These are phyloP conservation scores for Aleiodes testaceus DNA, from an alignment of 2,888 invertebrate genomes.

Conservation along the genomic window DNA sequence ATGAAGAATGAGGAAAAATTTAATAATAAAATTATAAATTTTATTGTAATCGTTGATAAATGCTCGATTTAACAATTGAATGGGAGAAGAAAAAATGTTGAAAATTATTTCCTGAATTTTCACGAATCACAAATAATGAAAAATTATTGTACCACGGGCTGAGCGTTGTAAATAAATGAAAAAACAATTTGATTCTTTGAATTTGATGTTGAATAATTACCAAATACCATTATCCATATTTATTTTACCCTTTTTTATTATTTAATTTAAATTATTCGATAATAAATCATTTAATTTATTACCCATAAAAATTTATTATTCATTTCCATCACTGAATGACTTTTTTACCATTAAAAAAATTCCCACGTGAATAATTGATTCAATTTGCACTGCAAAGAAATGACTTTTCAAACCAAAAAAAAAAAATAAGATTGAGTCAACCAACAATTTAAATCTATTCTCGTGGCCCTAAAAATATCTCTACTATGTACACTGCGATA, in stretches of 20 bases:
- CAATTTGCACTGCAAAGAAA: too few relatives aligned
- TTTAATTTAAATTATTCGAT: neutral
- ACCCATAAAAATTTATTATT: too few relatives aligned
- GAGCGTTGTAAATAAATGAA: constrained; percentile 69
- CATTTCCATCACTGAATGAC: too few relatives aligned
- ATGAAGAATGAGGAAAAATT: too few relatives aligned
- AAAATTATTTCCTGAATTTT: constrained; percentile 7
- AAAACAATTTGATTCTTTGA: constrained; percentile 72
- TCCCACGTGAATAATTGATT: too few relatives aligned
- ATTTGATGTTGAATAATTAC: constrained; percentile 35
- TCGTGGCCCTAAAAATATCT: neutral
- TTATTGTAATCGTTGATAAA: constrained; percentile 34
- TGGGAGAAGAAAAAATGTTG: too few relatives aligned
- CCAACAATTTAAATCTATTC: constrained; percentile 2
- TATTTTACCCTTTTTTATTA: constrained; percentile 7
- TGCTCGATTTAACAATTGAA: constrained; percentile 10
- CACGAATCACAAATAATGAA: constrained; percentile 24
- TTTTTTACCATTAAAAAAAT: too few relatives aligned
- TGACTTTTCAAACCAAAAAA: neutral
- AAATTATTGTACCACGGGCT: constrained; percentile 65
- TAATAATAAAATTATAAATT: constrained; percentile 14
- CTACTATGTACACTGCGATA: constrained; percentile 21
- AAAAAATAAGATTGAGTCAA: neutral
- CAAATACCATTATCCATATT: neutral
- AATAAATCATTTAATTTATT: constrained; percentile 1